Evolutionary conservation across 2,888 invertebrate genomes (phyloP).

Genomic region (Agrochola circellaris): DNA sequence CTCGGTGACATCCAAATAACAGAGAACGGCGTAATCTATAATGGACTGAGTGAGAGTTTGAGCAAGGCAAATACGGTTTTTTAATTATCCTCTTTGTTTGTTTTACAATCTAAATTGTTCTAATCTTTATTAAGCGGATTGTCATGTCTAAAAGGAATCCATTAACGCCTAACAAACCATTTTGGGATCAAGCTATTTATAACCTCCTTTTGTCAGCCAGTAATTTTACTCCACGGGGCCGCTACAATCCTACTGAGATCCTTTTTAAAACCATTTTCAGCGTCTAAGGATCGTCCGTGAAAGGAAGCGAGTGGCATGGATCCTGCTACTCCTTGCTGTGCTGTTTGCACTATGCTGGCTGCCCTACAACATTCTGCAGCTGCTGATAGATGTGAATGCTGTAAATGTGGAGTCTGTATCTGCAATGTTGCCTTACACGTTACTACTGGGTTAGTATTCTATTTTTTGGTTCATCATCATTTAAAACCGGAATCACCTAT

Average conservation of each 20-base stretch:
- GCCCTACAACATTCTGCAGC: constrained; percentile 93
- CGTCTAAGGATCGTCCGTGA: constrained; percentile 76
- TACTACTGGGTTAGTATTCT: constrained; percentile 89
- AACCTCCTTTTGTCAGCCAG: background rate
- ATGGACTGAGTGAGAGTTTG: background rate
- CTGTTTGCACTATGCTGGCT: constrained; percentile 95
- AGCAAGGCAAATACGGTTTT: background rate
- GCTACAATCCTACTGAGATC: background rate
- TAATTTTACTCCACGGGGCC: background rate
- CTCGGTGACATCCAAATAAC: background rate
- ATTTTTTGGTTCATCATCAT: background rate
- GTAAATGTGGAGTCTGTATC: constrained; percentile 82
- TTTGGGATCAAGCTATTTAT: constrained; percentile 6
- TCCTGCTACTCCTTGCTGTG: constrained; percentile 93
- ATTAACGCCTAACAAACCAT: background rate
- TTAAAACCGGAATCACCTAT: background rate
- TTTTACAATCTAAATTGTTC: background rate
- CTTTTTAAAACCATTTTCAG: constrained; percentile 69
- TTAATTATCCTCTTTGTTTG: background rate
- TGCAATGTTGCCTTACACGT: constrained; percentile 91
- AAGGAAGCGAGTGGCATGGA: constrained; percentile 94
- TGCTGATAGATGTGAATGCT: constrained; percentile 92
- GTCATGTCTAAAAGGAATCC: background rate
- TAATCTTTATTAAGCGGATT: background rate
- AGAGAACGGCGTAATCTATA: background rate